phyloP scores from a whole-genome alignment of 2,888 invertebrate genomes.

The Netelia melanura region DNA sequence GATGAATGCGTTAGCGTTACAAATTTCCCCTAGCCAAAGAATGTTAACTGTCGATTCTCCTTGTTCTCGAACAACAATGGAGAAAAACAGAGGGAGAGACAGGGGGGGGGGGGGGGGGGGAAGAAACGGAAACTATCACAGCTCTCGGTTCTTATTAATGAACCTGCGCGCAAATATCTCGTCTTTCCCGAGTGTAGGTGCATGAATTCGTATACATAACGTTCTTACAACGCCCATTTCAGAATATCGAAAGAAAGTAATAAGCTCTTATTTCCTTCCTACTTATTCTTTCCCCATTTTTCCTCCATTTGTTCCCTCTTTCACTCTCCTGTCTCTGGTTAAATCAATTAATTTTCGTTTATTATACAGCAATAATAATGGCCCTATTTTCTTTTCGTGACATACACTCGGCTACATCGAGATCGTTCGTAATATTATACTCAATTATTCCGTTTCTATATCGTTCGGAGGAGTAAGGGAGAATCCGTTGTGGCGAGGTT shows the following conservation, averaged over 20 bases:
- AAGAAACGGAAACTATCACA: neutral
- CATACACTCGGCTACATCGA: conserved; percentile 20
- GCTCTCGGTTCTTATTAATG: conserved; percentile 54
- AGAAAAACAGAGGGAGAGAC: neutral
- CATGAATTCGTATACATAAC: conserved; percentile 27
- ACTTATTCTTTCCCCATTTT: neutral
- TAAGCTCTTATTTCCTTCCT: conserved; percentile 16
- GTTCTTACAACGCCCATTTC: conserved; percentile 28
- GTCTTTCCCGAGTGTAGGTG: neutral
- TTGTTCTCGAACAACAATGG: conserved; percentile 55
- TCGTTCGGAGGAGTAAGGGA: neutral
- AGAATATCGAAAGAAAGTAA: conserved; percentile 45
- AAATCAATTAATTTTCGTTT: conserved; percentile 43
- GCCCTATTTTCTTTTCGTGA: neutral
- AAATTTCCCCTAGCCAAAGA: neutral
- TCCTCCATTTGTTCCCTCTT: neutral
- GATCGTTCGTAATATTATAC: conserved; percentile 50
- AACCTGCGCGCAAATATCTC: conserved; percentile 3
- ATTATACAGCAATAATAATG: neutral
- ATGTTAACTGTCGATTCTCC: conserved; percentile 37
- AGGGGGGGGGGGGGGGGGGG: too few relatives aligned
- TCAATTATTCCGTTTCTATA: conserved; percentile 44
- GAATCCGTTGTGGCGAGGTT: conserved; percentile 4
- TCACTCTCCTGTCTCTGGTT: neutral
- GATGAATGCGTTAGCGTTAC: neutral